phyloP scores from a whole-genome alignment of 2,113 vertebrate genomes.

The Ancistrus triradiatus region DNA sequence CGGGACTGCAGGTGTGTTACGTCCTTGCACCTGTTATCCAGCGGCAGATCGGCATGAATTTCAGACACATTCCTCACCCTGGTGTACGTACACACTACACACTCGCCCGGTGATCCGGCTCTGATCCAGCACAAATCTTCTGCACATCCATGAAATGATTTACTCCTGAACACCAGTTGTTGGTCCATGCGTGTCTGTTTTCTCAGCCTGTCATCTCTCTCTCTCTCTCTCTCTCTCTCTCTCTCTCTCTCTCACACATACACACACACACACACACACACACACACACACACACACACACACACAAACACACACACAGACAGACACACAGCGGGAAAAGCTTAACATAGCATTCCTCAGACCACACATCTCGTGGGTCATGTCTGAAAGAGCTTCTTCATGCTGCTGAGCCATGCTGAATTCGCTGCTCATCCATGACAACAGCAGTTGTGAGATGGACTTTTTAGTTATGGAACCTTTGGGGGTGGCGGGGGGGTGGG shows the following conservation, averaged over 20 bases:
- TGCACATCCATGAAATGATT: slow-evolving; percentile 47
- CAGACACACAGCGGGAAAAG: slow-evolving; percentile 39
- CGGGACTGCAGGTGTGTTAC: slow-evolving; percentile 2
- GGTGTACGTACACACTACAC: slow-evolving; percentile 31
- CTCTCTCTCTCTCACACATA: slow-evolving; percentile 13
- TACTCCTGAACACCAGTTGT: slow-evolving; percentile 41
- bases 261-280: slow-evolving; percentile 22
- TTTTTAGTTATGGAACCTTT: too few species aligned
- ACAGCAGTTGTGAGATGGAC: too few species aligned
- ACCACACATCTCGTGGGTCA: slow-evolving; percentile 71
- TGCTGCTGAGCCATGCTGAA: slow-evolving; percentile 44
- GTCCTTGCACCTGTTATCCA: slow-evolving; percentile 14
- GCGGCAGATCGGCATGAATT: too few species aligned
- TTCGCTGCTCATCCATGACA: slow-evolving; percentile 54
- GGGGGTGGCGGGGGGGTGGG: too few species aligned
- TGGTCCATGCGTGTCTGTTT: slow-evolving; percentile 24
- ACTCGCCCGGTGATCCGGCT: background rate
- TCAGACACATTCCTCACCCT: background rate
- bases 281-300: slow-evolving; percentile 22
- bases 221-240: slow-evolving; percentile 16
- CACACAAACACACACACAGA: slow-evolving; percentile 18
- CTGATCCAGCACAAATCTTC: slow-evolving; percentile 41
- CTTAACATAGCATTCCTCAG: slow-evolving; percentile 58
- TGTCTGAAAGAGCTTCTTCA: slow-evolving; percentile 70
- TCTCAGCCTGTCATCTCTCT: slow-evolving; percentile 27